Evolutionary conservation across 2,888 invertebrate species (phyloP).

Genomic region (Ectemnius lituratus): DNA sequence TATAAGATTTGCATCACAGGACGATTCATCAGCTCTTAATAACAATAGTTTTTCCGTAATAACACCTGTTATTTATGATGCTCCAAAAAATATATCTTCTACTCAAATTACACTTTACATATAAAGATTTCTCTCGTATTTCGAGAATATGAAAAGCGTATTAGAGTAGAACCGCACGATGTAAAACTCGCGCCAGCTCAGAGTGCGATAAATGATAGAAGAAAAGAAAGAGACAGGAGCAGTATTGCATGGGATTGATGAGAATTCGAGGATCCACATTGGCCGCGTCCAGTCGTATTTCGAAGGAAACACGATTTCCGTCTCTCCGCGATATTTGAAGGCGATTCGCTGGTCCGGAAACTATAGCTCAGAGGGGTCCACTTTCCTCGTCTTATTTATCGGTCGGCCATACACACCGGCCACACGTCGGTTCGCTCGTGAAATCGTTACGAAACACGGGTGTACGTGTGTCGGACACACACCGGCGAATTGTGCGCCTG

Average conservation of each 20-base stretch:
- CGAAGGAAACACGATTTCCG: conserved; percentile 13
- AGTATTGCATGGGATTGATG: conserved; percentile 13
- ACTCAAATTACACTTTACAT: too few species aligned
- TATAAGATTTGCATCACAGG: too few species aligned
- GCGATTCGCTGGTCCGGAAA: conserved; percentile 25
- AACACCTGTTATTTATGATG: too few species aligned
- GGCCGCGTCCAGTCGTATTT: conserved; percentile 9
- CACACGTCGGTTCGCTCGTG: neutral
- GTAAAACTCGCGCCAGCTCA: too few species aligned
- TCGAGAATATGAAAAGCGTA: too few species aligned
- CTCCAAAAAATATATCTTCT: too few species aligned
- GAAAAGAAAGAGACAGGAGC: conserved; percentile 23
- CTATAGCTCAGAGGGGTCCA: conserved; percentile 9
- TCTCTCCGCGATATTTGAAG: conserved; percentile 16
- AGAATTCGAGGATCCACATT: conserved; percentile 6
- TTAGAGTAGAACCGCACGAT: too few species aligned
- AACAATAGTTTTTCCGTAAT: too few species aligned
- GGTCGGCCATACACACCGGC: neutral
- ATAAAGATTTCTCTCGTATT: too few species aligned
- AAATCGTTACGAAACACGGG: conserved; percentile 19
- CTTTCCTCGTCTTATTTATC: conserved; percentile 22
- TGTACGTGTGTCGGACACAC: neutral
- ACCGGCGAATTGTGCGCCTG: neutral
- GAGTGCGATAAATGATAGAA: neutral
- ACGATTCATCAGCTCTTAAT: too few species aligned